phyloP scores from a whole-genome alignment of 2,113 vertebrate genomes.

The Corythornis vintsioides region DNA sequence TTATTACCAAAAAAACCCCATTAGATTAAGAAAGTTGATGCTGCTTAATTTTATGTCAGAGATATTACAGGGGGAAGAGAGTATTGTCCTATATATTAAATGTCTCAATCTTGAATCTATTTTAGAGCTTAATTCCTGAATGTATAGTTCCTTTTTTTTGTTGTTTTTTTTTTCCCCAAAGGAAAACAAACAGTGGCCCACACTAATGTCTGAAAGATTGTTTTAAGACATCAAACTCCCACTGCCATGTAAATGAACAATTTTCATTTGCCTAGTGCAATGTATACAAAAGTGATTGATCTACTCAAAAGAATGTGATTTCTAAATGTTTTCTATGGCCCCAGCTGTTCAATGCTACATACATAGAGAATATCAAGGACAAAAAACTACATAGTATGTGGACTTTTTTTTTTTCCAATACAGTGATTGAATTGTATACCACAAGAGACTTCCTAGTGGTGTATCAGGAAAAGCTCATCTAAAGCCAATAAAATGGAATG shows the following conservation, averaged over 20 bases:
- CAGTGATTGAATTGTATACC: conserved; percentile 9
- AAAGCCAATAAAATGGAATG: conserved; percentile 11
- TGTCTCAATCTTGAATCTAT: neutral
- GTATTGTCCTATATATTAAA: neutral
- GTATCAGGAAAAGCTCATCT: conserved; percentile 20
- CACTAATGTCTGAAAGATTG: neutral
- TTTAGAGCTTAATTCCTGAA: neutral
- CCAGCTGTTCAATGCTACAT: conserved; percentile 26
- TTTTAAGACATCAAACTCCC: conserved; percentile 13
- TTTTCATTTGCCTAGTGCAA: neutral
- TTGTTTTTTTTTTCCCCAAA: neutral
- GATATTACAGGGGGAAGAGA: neutral
- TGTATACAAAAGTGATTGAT: conserved; percentile 49
- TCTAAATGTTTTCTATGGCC: conserved; percentile 33
- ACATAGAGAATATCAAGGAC: conserved; percentile 28
- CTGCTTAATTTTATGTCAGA: neutral
- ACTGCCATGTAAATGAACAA: conserved; percentile 13
- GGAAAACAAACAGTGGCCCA: neutral
- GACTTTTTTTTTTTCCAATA: neutral
- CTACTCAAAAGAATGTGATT: conserved; percentile 28
- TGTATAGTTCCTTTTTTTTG: neutral
- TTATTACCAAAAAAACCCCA: neutral
- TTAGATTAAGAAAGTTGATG: neutral
- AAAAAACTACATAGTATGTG: conserved; percentile 17
- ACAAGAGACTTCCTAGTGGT: neutral